Evolutionary conservation across 1,140 invertebrate genomes (phyloP).

Genomic region (Heterodera carotae): DNA sequence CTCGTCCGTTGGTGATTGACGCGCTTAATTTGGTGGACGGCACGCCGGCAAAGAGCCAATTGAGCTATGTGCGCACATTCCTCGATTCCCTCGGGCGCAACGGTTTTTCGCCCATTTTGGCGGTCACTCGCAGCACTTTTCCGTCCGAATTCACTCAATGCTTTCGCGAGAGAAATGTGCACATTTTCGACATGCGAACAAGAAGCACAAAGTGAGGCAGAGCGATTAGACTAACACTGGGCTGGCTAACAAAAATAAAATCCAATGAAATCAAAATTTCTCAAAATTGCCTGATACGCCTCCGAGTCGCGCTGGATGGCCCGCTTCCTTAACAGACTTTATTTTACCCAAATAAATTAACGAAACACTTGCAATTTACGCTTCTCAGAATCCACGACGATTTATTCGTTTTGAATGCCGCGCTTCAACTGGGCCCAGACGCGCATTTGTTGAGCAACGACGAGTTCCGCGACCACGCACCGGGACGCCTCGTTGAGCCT

Average conservation of each 20-base stretch:
- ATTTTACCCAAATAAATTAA: too few relatives aligned
- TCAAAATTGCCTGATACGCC: too few relatives aligned
- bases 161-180: neutral
- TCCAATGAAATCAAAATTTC: conserved; percentile 4
- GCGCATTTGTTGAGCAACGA: conserved; percentile 17
- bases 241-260: too few relatives aligned
- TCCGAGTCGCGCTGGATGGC: too few relatives aligned
- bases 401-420: neutral
- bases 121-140: neutral
- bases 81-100: neutral
- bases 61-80: conserved; percentile 7
- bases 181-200: neutral
- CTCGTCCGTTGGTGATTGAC: conserved; percentile 19
- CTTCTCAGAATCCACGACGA: conserved; percentile 3
- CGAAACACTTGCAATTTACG: too few relatives aligned
- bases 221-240: too few relatives aligned
- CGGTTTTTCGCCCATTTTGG: conserved; percentile 18
- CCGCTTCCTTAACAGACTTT: too few relatives aligned
- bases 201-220: neutral
- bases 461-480: conserved; percentile 5
- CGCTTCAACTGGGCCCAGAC: conserved; percentile 14
- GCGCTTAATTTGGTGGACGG: conserved; percentile 19
- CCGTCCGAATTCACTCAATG: neutral
- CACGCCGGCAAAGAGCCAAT: neutral
- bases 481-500: neutral